Evolutionary conservation across 2,113 vertebrate genomes (phyloP).

Genomic region (Bothrops jararaca): DNA sequence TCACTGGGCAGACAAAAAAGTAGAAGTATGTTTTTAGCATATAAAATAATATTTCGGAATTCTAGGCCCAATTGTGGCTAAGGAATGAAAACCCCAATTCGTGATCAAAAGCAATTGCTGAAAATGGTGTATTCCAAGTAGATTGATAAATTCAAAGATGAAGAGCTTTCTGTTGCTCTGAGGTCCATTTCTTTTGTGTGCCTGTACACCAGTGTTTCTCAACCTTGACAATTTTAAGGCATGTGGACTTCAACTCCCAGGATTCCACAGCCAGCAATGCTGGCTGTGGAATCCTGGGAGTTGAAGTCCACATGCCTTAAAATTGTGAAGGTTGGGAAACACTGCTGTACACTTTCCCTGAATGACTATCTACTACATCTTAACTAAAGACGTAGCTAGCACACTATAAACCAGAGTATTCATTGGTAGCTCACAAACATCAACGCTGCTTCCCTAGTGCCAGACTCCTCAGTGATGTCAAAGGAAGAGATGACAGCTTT

Average conservation of each 20-base stretch:
- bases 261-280: no score
- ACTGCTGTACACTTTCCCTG: neutral
- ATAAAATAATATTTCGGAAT: neutral
- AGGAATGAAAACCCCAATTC: neutral
- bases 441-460: neutral
- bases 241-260: no score
- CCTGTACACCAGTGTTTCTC: no score
- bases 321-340: no score
- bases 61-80: neutral
- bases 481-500: neutral
- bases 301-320: no score
- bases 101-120: no score
- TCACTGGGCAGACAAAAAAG: neutral
- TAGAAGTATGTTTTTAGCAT: neutral
- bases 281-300: no score
- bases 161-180: neutral
- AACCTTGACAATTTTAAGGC: no score
- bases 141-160: neutral
- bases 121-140: neutral
- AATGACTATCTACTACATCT: neutral
- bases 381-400: neutral
- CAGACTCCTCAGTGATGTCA: neutral
- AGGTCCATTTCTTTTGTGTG: no score
- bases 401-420: neutral
- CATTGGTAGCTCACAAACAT: neutral